Evolutionary conservation across 2,113 vertebrate genomes (phyloP).

Genomic region (Festucalex cinctus): DNA sequence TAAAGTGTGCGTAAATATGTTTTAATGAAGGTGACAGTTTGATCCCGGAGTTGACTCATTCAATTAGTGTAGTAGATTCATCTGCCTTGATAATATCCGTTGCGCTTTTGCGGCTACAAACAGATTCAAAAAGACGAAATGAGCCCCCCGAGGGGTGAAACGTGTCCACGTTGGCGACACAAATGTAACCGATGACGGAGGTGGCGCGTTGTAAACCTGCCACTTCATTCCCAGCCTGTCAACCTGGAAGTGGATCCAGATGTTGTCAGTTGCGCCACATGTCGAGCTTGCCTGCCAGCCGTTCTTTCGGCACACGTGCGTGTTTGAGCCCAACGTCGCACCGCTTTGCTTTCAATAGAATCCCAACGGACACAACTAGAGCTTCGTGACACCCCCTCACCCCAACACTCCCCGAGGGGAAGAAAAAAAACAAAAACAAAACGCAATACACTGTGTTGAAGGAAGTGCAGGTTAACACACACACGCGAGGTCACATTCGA

Average conservation of each 20-base stretch:
- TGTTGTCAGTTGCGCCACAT: constrained; percentile 55
- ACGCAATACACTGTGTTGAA: constrained; percentile 5
- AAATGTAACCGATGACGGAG: no score
- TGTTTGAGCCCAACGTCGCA: constrained; percentile 13
- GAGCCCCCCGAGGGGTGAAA: no score
- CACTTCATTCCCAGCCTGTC: constrained; percentile 29
- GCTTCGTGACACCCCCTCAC: constrained; percentile 6
- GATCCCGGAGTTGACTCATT: no score
- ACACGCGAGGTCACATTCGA: constrained; percentile 39
- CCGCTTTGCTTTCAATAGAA: constrained; percentile 9
- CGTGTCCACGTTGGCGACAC: no score
- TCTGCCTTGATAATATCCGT: no score
- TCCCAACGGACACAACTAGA: constrained; percentile 13
- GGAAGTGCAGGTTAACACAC: constrained; percentile 20
- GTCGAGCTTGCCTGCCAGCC: constrained; percentile 25
- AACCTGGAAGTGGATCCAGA: constrained; percentile 52
- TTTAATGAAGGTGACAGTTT: no score
- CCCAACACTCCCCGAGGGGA: background rate
- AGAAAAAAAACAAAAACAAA: no score
- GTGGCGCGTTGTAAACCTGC: constrained; percentile 53
- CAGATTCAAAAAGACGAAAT: no score
- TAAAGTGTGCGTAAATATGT: no score
- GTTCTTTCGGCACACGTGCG: constrained; percentile 17
- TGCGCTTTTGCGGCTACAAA: no score
- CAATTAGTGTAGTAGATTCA: no score